These are phyloP conservation scores for Lochmaea crataegi DNA, from an alignment of 2,888 invertebrate genomes.

Conservation along the genomic window DNA sequence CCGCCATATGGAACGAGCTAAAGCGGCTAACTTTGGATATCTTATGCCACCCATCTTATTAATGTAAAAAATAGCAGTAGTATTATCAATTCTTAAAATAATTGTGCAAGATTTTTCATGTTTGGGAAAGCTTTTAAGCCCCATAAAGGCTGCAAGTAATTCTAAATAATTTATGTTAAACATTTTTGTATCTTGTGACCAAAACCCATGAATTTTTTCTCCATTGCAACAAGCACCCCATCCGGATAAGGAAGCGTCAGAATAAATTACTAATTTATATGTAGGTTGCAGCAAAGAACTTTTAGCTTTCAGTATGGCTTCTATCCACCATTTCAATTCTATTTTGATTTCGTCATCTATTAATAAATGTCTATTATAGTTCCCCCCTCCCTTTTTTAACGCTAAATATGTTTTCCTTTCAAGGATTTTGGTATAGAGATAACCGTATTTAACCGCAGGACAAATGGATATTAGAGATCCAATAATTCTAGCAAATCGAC, in stretches of 20 bases:
- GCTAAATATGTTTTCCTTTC: too few species aligned
- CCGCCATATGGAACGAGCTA: constrained; percentile 17
- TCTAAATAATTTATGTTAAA: constrained; percentile 17
- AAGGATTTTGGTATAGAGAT: too few species aligned
- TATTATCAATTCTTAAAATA: constrained; percentile 25
- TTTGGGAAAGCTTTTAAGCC: background rate
- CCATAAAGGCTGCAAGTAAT: constrained; percentile 21
- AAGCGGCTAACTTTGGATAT: constrained; percentile 2
- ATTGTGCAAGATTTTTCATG: background rate
- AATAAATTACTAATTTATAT: background rate
- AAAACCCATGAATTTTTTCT: constrained; percentile 18
- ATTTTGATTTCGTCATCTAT: too few species aligned
- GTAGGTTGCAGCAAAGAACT: too few species aligned
- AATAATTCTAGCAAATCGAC: too few species aligned
- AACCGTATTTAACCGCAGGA: too few species aligned
- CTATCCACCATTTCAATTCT: too few species aligned
- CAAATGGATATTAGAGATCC: too few species aligned
- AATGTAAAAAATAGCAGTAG: constrained; percentile 14
- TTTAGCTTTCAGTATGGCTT: too few species aligned
- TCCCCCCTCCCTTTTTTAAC: too few species aligned
- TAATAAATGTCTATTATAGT: too few species aligned
- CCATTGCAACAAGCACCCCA: constrained; percentile 18
- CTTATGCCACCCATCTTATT: constrained; percentile 12
- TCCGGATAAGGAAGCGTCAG: constrained; percentile 18
- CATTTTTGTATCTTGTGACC: constrained; percentile 1